Percentiles rank a stretch among this genome's conserved stretches.
These are phyloP conservation scores for Ceratotherium simum DNA, from an alignment of 2,113 vertebrate species.

Conservation along the genomic window DNA sequence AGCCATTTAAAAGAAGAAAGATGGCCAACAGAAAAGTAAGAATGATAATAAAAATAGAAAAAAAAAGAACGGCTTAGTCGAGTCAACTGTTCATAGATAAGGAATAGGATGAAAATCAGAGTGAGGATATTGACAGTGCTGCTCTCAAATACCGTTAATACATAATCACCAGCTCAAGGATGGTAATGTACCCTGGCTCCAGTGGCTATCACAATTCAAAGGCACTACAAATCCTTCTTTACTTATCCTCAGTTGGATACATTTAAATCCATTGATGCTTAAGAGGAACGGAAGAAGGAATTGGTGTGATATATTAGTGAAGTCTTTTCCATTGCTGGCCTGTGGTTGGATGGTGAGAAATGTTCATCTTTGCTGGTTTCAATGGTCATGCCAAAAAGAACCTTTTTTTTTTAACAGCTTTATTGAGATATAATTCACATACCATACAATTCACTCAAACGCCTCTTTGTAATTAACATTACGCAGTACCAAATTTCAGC, in stretches of 20 bases:
- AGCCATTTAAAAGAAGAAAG: not conserved
- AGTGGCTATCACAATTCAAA: not conserved
- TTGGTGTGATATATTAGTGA: not conserved
- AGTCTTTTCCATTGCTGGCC: not conserved
- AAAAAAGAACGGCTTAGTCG: not conserved
- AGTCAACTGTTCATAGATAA: not conserved
- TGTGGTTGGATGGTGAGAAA: not conserved
- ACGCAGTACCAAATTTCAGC: not conserved
- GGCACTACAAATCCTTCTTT: not conserved
- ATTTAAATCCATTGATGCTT: not conserved
- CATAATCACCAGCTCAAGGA: not conserved
- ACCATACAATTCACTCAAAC: not conserved
- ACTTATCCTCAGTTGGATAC: not conserved
- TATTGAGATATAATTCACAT: not conserved
- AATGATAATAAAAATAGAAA: not conserved
- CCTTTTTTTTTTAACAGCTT: not conserved
- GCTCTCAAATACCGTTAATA: not conserved
- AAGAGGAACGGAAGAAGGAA: not conserved
- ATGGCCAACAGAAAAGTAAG: not conserved
- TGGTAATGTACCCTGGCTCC: not conserved
- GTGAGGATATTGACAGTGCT: not conserved
- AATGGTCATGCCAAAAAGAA: not conserved
- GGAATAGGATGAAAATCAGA: not conserved
- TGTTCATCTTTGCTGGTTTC: not conserved
- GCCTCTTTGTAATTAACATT: not conserved